Percentiles rank a stretch among this genome's conserved stretches.
phyloP scores from a whole-genome alignment of 2,888 invertebrate species.

The Muschampia plurimacula region DNA sequence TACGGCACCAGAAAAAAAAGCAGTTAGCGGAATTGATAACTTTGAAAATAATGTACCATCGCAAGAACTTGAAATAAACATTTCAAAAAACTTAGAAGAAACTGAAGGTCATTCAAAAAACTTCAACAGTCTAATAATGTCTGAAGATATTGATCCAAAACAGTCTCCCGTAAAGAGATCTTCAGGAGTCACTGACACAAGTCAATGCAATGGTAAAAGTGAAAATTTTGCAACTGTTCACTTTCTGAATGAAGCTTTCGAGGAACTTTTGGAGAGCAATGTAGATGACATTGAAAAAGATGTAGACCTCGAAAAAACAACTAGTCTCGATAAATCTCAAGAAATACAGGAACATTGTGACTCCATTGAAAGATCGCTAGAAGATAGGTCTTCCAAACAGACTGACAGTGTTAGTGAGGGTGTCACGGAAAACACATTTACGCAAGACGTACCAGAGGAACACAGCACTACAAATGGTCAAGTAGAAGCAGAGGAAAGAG shows the following conservation, averaged over 20 bases:
- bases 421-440: conserved; percentile 14
- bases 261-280: conserved; percentile 78
- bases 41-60: conserved; percentile 5
- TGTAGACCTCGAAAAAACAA: conserved; percentile 53
- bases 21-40: conserved; percentile 43
- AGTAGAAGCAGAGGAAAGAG: conserved; percentile 52
- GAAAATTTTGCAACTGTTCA: conserved; percentile 72
- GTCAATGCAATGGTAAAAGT: conserved; percentile 63
- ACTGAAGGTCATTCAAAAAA: conserved; percentile 19
- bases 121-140: background rate
- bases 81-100: conserved; percentile 30
- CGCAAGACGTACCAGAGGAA: conserved; percentile 51
- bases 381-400: conserved; percentile 43
- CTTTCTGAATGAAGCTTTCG: conserved; percentile 74
- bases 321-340: conserved; percentile 46
- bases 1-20: conserved; percentile 38
- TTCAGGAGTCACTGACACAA: conserved; percentile 41
- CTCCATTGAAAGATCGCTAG: conserved; percentile 24
- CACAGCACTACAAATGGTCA: conserved; percentile 43
- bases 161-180: background rate
- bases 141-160: conserved; percentile 23
- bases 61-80: conserved; percentile 24
- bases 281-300: conserved; percentile 75
- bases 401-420: conserved; percentile 40
- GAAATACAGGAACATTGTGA: conserved; percentile 20